These are phyloP conservation scores for Neomorphus geoffroyi DNA, from an alignment of 2,797 vertebrate genomes.

Conservation along the genomic window DNA sequence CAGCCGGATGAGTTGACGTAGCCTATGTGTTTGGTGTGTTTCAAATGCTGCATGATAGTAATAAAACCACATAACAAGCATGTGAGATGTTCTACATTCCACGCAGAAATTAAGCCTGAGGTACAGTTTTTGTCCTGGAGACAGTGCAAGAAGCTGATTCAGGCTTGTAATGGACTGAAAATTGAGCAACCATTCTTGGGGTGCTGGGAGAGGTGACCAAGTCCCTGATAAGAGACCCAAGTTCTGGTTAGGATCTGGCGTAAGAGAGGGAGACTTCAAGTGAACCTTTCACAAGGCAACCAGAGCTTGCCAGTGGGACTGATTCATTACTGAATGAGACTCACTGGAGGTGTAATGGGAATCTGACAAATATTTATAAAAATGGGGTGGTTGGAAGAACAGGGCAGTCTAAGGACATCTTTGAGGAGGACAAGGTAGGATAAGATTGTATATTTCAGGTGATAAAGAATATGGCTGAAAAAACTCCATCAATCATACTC, in stretches of 20 bases:
- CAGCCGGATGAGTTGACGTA: not conserved
- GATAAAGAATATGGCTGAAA: not conserved
- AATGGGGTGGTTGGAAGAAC: not conserved
- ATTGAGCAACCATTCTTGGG: not conserved
- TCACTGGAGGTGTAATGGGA: not conserved
- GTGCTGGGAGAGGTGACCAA: not conserved
- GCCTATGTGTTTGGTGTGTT: not conserved
- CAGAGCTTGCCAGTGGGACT: not conserved
- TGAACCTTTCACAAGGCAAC: not conserved
- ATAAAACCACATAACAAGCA: not conserved
- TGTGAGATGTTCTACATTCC: not conserved
- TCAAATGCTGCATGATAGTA: not conserved
- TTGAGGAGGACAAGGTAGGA: not conserved
- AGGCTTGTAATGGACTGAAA: not conserved
- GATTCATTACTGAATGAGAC: not conserved
- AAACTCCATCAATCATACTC: not conserved
- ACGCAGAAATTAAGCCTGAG: not conserved
- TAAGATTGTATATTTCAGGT: not conserved
- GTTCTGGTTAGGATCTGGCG: not conserved
- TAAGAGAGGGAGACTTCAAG: not conserved
- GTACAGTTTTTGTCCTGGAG: not conserved
- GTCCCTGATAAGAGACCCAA: not conserved
- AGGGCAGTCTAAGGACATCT: not conserved
- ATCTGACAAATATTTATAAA: not conserved
- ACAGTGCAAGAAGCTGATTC: not conserved